Evolutionary conservation across 1,140 invertebrate species (phyloP).

Genomic region (Pachypsylla venusta): DNA sequence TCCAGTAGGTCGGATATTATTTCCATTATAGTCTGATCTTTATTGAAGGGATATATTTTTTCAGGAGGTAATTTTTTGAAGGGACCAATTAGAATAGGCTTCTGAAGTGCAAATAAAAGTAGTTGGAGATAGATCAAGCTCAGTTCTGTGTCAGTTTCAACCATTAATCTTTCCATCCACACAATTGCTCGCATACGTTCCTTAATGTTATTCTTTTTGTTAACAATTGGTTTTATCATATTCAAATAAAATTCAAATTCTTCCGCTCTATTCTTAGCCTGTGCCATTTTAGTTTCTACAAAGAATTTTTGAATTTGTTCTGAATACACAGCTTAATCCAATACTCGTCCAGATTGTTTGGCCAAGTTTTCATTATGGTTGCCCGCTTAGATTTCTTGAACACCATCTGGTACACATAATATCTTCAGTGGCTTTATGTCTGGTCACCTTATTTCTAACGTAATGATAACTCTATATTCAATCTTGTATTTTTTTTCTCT

Average conservation of each 20-base stretch:
- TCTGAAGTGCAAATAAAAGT: not conserved
- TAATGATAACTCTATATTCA: no score
- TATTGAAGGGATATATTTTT: not conserved
- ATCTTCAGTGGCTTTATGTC: no score
- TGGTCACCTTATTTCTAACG: no score
- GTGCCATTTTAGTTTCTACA: no score
- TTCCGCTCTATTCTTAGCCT: no score
- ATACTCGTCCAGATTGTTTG: no score
- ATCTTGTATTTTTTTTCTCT: no score
- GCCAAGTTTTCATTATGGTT: no score
- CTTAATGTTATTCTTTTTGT: not conserved
- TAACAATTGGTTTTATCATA: not conserved
- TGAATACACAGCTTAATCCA: no score
- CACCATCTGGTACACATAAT: no score
- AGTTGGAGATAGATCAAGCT: not conserved
- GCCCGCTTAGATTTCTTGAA: no score
- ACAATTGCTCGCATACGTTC: not conserved
- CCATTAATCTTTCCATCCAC: slow-evolving; percentile 1
- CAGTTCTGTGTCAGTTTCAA: not conserved
- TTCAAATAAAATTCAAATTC: not conserved
- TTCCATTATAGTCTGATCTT: not conserved
- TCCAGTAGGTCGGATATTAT: not conserved
- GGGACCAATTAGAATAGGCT: not conserved
- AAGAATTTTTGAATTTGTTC: no score
- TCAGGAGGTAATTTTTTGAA: not conserved